Conservation (phyloP, 2,113 vertebrate species). For the Pantherophis guttatus region DNA sequence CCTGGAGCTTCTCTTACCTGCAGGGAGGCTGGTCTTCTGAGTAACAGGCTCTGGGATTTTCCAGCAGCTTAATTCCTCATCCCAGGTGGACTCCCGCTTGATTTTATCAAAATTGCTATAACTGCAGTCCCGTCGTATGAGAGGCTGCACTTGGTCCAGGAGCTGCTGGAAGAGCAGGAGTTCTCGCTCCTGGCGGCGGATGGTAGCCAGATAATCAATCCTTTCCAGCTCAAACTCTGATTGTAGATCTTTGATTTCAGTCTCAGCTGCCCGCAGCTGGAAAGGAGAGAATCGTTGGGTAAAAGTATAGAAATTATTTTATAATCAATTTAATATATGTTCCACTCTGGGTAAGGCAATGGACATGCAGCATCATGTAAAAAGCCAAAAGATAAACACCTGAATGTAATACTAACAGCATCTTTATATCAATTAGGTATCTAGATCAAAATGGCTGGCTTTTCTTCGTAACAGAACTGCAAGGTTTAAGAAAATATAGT, state of each 20-base stretch:
- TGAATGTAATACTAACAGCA: neutral
- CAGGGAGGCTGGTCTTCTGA: constrained; percentile 79
- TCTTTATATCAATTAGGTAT: neutral
- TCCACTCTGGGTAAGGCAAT: neutral
- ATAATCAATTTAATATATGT: neutral
- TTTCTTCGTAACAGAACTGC: neutral
- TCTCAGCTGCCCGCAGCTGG: constrained; percentile 81
- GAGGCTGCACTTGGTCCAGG: constrained; percentile 77
- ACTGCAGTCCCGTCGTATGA: constrained; percentile 82
- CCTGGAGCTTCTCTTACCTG: constrained; percentile 65
- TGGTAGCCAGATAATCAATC: constrained; percentile 80
- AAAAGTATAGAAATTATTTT: neutral
- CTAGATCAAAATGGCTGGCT: neutral
- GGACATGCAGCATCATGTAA: neutral
- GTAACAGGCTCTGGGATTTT: constrained; percentile 79
- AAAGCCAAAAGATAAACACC: neutral
- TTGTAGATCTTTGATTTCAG: constrained; percentile 86
- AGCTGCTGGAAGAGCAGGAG: constrained; percentile 78
- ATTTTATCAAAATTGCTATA: constrained; percentile 85
- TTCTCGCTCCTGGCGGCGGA: constrained; percentile 79
- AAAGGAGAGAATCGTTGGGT: fast-evolving
- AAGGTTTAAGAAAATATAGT: neutral
- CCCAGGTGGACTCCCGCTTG: constrained; percentile 77
- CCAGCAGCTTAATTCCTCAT: constrained; percentile 81
- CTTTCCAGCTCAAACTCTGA: constrained; percentile 84